Evolutionary conservation across 2,888 invertebrate genomes (phyloP), one percentile per base, ranked within the genome.

Genomic region (Sarcophaga subvicina): DNA sequence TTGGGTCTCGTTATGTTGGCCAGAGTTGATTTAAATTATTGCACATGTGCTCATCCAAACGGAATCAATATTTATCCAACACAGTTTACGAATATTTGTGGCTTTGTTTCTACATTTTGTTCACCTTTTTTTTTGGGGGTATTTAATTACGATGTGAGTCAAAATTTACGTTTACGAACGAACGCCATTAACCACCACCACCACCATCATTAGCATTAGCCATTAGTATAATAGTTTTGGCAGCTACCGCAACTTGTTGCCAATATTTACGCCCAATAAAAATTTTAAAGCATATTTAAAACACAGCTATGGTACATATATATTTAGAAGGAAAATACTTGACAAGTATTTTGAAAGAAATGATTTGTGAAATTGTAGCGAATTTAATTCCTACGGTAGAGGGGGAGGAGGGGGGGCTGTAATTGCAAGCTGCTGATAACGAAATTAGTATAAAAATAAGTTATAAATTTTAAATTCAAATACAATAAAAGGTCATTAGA

Each of bases 51-150:
- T 59, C 4, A 83, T 17, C 47, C 83, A 83, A 83, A 37, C 75
- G 79, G 54, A 83, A 64, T 63, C 63, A 83, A 82, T 83, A 59
- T 83, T 83, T 73, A 79, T 54, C 67, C 78, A 83, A 73, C 72
- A 83, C 47, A 54, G 64, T 83, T 73, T 73, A 37, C 8, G 54
- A 78, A 83, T 78, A 83, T 66, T 72, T 83, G 78, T 72, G 78
- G 83, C 49, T 14, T 54, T 54, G 4, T 14, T 54, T 54, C 4
- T 1, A 10, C 2, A 8, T 8, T 14, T 17, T 54, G 0, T 54
- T 3, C 3, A 3, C 17, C 17, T 3, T 54, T 54, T 14, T 54
- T 54, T 54, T 54, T 54, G 17, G 54, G 54, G 54, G 54, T 54
- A 12, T 54, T 54, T 54, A 54, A 14, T 54, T 54, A 17, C 14